phyloP scores from a whole-genome alignment of 2,113 vertebrate species.

The Dipodomys merriami region DNA sequence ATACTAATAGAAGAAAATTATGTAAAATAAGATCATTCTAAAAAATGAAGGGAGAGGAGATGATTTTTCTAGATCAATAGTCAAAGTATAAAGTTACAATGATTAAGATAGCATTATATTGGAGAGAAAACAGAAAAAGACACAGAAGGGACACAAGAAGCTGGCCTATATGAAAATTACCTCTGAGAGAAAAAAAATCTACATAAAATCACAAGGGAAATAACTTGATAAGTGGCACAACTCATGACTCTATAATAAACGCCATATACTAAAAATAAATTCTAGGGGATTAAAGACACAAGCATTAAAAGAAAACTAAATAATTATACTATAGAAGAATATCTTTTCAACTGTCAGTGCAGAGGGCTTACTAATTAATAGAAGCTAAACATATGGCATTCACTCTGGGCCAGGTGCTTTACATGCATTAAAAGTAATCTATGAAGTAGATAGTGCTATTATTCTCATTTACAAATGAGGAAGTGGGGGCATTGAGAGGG shows the following conservation, averaged over 20 bases:
- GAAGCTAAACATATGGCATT: background rate
- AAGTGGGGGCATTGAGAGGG: background rate
- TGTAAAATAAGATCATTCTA: background rate
- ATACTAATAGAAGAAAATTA: constrained; percentile 11
- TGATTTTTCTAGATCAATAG: background rate
- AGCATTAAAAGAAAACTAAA: constrained; percentile 27
- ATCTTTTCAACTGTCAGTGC: background rate
- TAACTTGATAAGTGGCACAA: background rate
- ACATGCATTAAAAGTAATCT: background rate
- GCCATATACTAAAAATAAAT: constrained; percentile 18
- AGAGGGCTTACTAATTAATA: background rate
- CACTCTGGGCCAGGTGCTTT: background rate
- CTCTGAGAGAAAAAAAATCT: background rate
- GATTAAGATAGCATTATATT: background rate
- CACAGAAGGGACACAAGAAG: background rate
- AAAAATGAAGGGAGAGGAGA: background rate
- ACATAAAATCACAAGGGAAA: background rate
- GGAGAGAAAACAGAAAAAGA: background rate
- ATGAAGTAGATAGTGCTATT: background rate
- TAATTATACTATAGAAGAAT: background rate
- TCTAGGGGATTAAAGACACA: background rate
- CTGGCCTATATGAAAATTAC: background rate
- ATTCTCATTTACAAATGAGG: background rate
- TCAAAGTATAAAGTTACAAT: background rate
- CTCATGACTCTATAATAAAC: background rate